Percentiles rank a stretch among this genome's conserved stretches.
Conservation (phyloP, 1,140 invertebrate genomes). For the Eumaeus atala region DNA sequence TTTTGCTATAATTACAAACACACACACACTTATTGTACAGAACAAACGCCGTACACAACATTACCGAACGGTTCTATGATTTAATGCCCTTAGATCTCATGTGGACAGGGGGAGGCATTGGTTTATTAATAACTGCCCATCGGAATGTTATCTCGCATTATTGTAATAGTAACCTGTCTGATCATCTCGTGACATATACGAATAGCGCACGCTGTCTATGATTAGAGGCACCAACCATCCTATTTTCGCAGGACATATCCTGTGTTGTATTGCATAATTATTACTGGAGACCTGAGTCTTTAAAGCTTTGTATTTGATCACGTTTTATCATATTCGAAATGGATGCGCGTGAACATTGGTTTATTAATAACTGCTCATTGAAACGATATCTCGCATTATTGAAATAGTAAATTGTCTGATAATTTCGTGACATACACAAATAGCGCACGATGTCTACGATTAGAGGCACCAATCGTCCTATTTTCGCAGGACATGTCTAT, state of each 20-base stretch:
- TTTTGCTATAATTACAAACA: slow-evolving; percentile 1
- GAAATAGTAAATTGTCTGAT: slow-evolving; percentile 54
- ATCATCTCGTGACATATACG: slow-evolving; percentile 37
- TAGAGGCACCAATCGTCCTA: too few species aligned
- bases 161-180: slow-evolving; percentile 56
- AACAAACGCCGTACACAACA: slow-evolving; percentile 2
- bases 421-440: too few species aligned
- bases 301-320: too few species aligned
- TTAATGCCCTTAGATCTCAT: slow-evolving; percentile 43
- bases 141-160: slow-evolving; percentile 53
- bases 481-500: too few species aligned
- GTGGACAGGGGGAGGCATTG: slow-evolving; percentile 54
- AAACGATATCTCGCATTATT: slow-evolving; percentile 55
- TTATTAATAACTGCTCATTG: slow-evolving; percentile 58
- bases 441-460: too few species aligned
- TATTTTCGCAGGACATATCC: too few species aligned
- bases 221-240: too few species aligned
- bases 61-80: slow-evolving; percentile 46
- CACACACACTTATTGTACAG: too few species aligned
- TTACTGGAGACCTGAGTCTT: too few species aligned
- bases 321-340: too few species aligned
- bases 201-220: slow-evolving; percentile 25
- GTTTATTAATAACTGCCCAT: slow-evolving; percentile 62
- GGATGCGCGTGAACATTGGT: too few species aligned
- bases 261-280: too few species aligned